These are phyloP conservation scores for Adelges cooleyi DNA, from an alignment of 1,140 invertebrate genomes.

Conservation along the genomic window DNA sequence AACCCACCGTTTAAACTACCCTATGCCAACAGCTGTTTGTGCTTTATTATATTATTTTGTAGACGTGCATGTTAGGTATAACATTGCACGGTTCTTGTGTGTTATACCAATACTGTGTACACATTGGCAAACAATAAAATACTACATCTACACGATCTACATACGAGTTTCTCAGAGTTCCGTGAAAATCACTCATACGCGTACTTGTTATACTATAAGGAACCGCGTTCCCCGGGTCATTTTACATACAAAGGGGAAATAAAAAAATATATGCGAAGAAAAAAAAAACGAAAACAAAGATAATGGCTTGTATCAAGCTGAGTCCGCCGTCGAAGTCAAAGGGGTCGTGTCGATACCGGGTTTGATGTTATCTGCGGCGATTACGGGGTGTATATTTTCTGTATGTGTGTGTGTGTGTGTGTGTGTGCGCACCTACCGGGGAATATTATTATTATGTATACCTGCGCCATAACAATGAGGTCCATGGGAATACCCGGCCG, in stretches of 20 bases:
- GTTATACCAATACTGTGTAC: neutral
- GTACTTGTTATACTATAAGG: neutral
- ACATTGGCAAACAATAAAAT: neutral
- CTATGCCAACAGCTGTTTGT: no score
- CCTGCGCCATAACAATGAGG: neutral
- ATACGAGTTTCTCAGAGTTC: conserved; percentile 17
- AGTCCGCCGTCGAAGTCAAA: conserved; percentile 13
- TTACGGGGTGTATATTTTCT: neutral
- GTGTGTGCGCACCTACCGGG: no score
- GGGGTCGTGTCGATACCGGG: conserved; percentile 25
- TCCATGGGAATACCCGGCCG: conserved; percentile 26
- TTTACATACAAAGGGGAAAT: no score
- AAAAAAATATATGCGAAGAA: no score
- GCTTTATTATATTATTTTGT: no score
- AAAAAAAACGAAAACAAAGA: conserved; percentile 12
- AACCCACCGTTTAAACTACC: no score
- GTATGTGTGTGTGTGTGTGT: no score
- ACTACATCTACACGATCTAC: neutral
- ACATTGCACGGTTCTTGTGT: no score
- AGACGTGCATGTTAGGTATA: no score
- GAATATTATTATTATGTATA: neutral
- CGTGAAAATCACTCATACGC: neutral
- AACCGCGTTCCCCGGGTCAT: conserved; percentile 16
- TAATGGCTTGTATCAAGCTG: conserved; percentile 28
- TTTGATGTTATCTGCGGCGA: conserved; percentile 27